Percentiles rank a stretch among this genome's conserved stretches.
Evolutionary conservation across 2,113 vertebrate species (phyloP).

Genomic region (Ictalurus punctatus): DNA sequence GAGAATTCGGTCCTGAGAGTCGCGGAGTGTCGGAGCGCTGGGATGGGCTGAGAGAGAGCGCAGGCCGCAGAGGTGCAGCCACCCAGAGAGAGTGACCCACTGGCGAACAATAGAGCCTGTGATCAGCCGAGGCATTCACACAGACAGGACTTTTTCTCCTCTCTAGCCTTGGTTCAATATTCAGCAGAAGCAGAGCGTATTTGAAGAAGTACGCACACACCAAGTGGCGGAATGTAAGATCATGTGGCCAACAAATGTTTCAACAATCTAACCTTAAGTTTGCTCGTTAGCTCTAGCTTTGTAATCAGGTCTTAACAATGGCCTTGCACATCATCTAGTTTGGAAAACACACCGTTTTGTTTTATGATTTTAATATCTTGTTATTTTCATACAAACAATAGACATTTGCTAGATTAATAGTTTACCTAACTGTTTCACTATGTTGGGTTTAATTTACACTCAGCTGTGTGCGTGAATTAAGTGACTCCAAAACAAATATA

Average conservation of each 20-base stretch:
- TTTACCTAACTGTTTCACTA: background rate
- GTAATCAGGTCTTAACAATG: background rate
- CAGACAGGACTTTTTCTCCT: slow-evolving; percentile 1
- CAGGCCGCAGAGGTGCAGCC: slow-evolving; percentile 70
- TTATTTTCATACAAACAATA: background rate
- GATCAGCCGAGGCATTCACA: slow-evolving; percentile 24
- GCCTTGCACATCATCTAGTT: background rate
- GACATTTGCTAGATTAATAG: background rate
- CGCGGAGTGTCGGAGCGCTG: slow-evolving; percentile 52
- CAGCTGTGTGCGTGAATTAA: background rate
- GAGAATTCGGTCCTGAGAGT: slow-evolving; percentile 3
- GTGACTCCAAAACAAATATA: background rate
- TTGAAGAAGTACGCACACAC: slow-evolving; percentile 40
- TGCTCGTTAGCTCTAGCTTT: slow-evolving; percentile 15
- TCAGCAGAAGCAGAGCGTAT: slow-evolving; percentile 28
- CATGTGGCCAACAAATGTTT: slow-evolving; percentile 22
- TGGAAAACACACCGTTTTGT: background rate
- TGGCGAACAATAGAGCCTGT: slow-evolving; percentile 59
- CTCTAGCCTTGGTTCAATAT: background rate
- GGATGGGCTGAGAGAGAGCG: slow-evolving; percentile 58
- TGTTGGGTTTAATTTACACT: background rate
- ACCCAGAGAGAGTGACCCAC: slow-evolving; percentile 53
- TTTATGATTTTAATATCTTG: background rate
- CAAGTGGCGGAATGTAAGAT: slow-evolving; percentile 52
- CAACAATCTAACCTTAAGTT: slow-evolving; percentile 36